These are phyloP conservation scores for Setophaga petechia DNA, from an alignment of 2,113 vertebrate species.

Conservation along the genomic window DNA sequence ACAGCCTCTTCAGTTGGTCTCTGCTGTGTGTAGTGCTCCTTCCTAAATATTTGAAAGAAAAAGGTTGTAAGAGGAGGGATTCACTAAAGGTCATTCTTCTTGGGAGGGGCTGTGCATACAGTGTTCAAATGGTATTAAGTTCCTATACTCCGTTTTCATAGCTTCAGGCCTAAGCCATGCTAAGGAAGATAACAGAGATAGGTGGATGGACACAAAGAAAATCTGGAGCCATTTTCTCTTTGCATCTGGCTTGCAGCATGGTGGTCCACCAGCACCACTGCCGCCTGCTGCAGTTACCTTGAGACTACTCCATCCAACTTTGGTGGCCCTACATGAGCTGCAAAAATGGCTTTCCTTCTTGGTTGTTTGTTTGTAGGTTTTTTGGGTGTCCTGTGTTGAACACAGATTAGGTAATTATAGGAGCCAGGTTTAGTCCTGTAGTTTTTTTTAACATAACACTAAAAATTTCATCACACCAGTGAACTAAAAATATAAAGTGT, in stretches of 20 bases:
- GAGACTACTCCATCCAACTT: background rate
- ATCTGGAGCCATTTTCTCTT: background rate
- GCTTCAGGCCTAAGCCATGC: background rate
- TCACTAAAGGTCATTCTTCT: background rate
- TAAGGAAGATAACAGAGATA: background rate
- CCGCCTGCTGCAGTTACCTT: background rate
- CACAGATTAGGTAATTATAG: background rate
- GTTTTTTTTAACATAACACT: background rate
- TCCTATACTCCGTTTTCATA: background rate
- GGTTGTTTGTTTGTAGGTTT: background rate
- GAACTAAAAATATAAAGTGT: background rate
- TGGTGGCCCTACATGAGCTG: background rate
- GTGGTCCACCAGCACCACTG: background rate
- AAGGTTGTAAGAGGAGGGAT: background rate
- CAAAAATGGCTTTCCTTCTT: background rate
- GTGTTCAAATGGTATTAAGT: background rate
- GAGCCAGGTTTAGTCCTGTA: background rate
- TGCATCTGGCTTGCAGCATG: background rate
- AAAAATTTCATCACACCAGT: background rate
- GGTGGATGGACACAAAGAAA: background rate
- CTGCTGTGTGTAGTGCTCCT: background rate
- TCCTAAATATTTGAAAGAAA: background rate
- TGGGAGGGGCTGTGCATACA: background rate
- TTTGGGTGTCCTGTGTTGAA: background rate
- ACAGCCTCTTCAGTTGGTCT: background rate